phyloP scores from a whole-genome alignment of 2,888 invertebrate species.

The Xestia ashworthii region DNA sequence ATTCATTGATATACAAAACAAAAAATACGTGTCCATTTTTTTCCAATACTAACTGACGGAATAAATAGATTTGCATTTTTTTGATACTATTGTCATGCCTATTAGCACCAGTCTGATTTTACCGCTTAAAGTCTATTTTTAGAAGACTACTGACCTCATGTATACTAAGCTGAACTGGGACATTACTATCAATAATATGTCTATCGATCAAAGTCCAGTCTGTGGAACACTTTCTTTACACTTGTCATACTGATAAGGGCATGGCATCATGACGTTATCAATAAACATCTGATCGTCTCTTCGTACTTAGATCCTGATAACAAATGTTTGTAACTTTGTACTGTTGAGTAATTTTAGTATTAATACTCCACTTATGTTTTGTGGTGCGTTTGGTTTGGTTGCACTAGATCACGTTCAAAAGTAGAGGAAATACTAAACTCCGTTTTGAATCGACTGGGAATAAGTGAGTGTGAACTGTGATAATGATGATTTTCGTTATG shows the following conservation, averaged over 20 bases:
- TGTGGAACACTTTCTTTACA: constrained; percentile 22
- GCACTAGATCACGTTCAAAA: background rate
- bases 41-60: too few species aligned
- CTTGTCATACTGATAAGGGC: constrained; percentile 10
- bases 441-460: background rate
- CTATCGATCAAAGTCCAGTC: constrained; percentile 14
- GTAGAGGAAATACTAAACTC: background rate
- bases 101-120: background rate
- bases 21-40: too few species aligned
- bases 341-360: constrained; percentile 6
- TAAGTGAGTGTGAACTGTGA: background rate
- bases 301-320: background rate
- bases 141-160: constrained; percentile 8
- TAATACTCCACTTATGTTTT: background rate
- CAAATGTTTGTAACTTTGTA: background rate
- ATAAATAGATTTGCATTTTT: too few species aligned
- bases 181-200: background rate
- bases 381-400: background rate
- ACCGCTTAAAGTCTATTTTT: constrained; percentile 5
- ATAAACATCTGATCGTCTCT: background rate
- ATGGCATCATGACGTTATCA: constrained; percentile 8
- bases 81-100: too few species aligned
- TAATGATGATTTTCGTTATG: background rate
- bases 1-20: too few species aligned
- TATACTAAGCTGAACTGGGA: background rate